Conservation (phyloP, 2,888 invertebrate genomes). For the Andrena trimmerana region DNA sequence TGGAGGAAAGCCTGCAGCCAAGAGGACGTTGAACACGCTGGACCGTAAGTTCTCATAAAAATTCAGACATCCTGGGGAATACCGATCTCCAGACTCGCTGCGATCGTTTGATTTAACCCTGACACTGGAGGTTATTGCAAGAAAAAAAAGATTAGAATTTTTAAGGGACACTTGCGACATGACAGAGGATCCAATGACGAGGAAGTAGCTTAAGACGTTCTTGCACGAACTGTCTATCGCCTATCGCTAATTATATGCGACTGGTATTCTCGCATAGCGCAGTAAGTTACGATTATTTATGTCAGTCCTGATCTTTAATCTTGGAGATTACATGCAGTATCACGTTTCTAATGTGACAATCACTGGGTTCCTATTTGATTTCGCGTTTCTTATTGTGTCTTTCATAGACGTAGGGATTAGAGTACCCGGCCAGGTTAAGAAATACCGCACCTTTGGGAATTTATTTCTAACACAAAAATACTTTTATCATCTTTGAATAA, state of each 20-base stretch:
- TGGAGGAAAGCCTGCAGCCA: constrained; percentile 29
- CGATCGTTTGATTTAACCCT: constrained; percentile 42
- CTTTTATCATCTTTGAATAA: no score
- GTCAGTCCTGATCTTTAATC: constrained; percentile 26
- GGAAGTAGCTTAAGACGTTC: constrained; percentile 23
- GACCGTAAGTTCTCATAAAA: constrained; percentile 59
- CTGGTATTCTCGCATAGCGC: constrained; percentile 31
- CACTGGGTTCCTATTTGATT: neutral
- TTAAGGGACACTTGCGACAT: constrained; percentile 13
- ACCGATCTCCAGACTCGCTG: constrained; percentile 52
- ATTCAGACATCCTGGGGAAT: constrained; percentile 45
- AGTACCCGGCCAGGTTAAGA: no score
- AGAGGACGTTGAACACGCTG: constrained; percentile 38
- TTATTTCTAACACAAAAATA: no score
- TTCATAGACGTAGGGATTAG: neutral
- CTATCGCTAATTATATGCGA: constrained; percentile 63
- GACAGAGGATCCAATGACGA: constrained; percentile 27
- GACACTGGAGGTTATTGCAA: constrained; percentile 1
- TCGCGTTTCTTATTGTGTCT: neutral
- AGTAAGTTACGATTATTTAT: constrained; percentile 53
- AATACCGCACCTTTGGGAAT: no score
- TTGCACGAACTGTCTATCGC: constrained; percentile 29
- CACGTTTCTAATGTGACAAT: constrained; percentile 27
- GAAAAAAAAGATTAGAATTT: constrained; percentile 4
- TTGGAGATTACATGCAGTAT: constrained; percentile 32